Base-by-base conservation (phyloP, 2,888 invertebrate genomes). In the Pyralis farinalis region DNA sequence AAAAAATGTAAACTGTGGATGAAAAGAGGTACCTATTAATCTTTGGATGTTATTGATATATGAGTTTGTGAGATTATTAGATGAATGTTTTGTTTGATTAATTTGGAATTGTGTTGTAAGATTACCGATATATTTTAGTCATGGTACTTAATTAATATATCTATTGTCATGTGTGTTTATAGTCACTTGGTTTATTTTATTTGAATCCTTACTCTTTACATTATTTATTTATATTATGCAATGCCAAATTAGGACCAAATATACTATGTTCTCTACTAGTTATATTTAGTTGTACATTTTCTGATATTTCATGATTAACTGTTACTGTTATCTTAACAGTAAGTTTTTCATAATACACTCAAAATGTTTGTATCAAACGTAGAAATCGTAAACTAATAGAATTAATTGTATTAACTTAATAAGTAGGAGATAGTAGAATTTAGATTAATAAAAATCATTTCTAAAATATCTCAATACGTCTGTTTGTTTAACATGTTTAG, bases 401-500 rank as follows among this genome's bases (percentile, higher is more conserved):
- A 75, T 81, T 86, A 81, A 83, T 79, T 87, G 86, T 87, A 83
- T 75, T 84, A 84, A 83, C 80, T 73, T 79, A 71, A 63, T 71
- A 73, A 70, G 71, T 85, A 83, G 80, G 79, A 58, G 62, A 65
- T 69, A 59, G 82, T 86, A 87, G 85, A 55, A 53, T 63, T 75
- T 86, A 87, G 85, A 77, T 76, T 86, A 88, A 88, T 88, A 88
- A 88, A 88, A 71, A 73, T 82, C 78, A 83, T 85, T 85, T 84
- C 71, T 82, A 75, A 81, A 86, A 79, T 81, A 83, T 77, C 81
- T 77, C 68, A 83, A 82, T 71, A 73, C 69, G 87, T 87, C 79
- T 88, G 87, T 87, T 87, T 88, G 85, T 87, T 87, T 88, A 88
- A 88, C 88, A 88, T 88, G 87, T 87, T 82, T 87, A 88, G 88